These are phyloP conservation scores for Protonibea diacanthus DNA, from an alignment of 2,797 vertebrate species.

Conservation along the genomic window DNA sequence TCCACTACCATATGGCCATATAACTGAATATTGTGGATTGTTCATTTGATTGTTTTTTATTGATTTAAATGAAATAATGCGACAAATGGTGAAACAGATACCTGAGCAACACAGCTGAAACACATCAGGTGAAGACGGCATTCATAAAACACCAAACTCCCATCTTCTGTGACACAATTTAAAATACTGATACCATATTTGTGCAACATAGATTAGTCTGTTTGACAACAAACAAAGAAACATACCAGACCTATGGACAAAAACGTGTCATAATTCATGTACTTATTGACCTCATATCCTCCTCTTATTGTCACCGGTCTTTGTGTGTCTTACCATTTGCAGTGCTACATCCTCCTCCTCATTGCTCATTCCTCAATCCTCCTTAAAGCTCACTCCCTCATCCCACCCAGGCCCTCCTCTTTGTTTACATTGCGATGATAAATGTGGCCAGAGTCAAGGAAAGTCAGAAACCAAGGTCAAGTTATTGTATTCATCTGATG, in stretches of 20 bases:
- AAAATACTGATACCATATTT: neutral
- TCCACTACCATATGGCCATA: neutral
- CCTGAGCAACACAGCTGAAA: neutral
- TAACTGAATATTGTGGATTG: neutral
- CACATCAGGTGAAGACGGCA: neutral
- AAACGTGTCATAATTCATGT: constrained; percentile 4
- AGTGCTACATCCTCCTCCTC: neutral
- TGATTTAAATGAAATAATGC: neutral
- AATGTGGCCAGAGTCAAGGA: constrained; percentile 25
- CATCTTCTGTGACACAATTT: neutral
- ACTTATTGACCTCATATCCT: neutral
- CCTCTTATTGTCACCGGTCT: neutral
- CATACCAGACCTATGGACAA: neutral
- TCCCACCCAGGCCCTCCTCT: neutral
- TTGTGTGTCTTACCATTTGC: neutral
- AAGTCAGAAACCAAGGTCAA: constrained; percentile 54
- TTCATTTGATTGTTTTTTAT: neutral
- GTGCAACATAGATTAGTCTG: neutral
- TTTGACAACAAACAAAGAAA: neutral
- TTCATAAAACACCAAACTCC: neutral
- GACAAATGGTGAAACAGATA: neutral
- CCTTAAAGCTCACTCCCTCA: constrained; percentile 4
- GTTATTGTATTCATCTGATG: constrained; percentile 45
- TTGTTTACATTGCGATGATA: constrained; percentile 31
- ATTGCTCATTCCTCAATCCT: constrained; percentile 10